Evolutionary conservation across 2,113 vertebrate species (phyloP), one percentile per base, ranked within the genome.

Genomic region (Syrmaticus mikado): DNA sequence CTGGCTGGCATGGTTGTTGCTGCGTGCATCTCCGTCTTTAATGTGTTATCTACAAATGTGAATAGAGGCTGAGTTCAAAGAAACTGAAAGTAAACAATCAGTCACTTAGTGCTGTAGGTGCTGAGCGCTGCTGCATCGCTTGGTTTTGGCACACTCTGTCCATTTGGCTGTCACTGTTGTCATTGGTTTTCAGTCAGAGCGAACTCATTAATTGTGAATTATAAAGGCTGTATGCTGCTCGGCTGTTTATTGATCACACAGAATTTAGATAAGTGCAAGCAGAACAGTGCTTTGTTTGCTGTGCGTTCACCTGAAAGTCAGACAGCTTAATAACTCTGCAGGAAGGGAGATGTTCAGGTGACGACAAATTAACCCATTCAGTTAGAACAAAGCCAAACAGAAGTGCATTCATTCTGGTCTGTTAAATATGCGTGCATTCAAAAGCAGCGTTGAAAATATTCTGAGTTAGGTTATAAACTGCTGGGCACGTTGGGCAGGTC

Each of bases 61-160:
- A 65, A 50, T 64, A 58, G 52, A 89, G 64, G 55, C 58, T 2
- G 40, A 55, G 64, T 38, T 95, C 77, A 58, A 86, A 85, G 87
- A 95, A 96, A 94, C 50, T 22, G 87, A 94, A 96, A 96, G 82
- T 50, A 43, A 78, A 24, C 1, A 1, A 43, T 89, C 50, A 22
- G 67, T 66, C 34, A 0, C 27, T 58, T 36, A 38, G 61, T 64
- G 57, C 18, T 71, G 67, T 16, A 57, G 76, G 7, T 22, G 17
- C 6, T 0, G 6, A 17, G 36, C 25, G 2, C 34, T 34, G 3
- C 8, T 13, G 19, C 17, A 28, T 58, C 7, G 61, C 61, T 91
- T 15, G 85, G 73, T 72, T 87, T 74, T 61, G 52, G 41, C 81
- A 20, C 11, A 1, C 34, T 41, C 61, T 27, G 1, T 74, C 55